Base-by-base conservation (phyloP, 2,113 vertebrate species). In the Paramisgurnus dabryanus region DNA sequence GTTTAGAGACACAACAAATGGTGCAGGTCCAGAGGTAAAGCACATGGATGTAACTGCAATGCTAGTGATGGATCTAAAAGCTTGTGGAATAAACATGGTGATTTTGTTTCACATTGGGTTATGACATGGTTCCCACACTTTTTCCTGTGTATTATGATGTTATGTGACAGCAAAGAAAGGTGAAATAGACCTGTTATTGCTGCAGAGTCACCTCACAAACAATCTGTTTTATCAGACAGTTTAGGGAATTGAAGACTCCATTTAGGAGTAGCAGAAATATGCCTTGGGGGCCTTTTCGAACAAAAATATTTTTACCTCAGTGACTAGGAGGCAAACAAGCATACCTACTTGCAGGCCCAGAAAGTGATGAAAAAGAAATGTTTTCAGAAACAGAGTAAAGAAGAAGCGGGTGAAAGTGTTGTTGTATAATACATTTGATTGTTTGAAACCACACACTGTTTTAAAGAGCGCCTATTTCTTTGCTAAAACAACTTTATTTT, bases 161-260 rank as follows among this genome's bases (percentile, higher is more conserved):
- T 65, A 47, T 64, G 22, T 64, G 67, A 71, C 67, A 64, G 58
- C 45, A 64, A 60, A 60, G 40, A 58, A 63, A 40, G 78, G 58
- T 53, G 58, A 40, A 58, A 80, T 45, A 22, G 69, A 66, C 69
- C 40, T 57, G 58, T 45, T 80, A 55, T 65, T n/a, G 55, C 64
- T 57, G 12, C 18, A 64, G 49, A 64, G 67, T 53, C 39, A 18
- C n/a, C 18, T 60, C 55, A 61, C 41, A 76, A 49, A 69, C 74
- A 76, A 61, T 73, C 71, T 45, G 43, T 75, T 63, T 75, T 34
- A 45, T 64, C n/a, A 15, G 18, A 75, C 63, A 49, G 45, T 64
- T 64, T 63, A 63, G 72, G 86, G 80, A 80, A 10, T 27, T 39
- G 55, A 67, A 75, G 70, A 83, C 80, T 82, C 43, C 72, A 83